phyloP scores from a whole-genome alignment of 2,113 vertebrate species.

The Tragelaphus strepsiceros region DNA sequence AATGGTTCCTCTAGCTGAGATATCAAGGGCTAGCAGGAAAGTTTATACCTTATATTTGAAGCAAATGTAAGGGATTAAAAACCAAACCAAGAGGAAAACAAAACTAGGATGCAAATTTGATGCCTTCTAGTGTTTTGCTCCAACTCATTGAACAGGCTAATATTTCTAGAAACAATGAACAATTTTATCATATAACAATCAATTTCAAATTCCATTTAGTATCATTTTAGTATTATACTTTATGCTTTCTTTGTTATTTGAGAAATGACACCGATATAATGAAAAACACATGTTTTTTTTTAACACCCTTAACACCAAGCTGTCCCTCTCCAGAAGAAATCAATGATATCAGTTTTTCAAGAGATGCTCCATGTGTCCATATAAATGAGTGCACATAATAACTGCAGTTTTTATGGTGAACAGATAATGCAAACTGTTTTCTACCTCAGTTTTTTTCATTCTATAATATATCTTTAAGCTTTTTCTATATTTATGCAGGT shows the following conservation, averaged over 20 bases:
- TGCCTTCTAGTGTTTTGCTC: not conserved
- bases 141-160: not conserved
- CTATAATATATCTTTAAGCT: not conserved
- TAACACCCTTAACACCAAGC: not conserved
- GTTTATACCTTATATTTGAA: not conserved
- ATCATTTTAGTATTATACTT: not conserved
- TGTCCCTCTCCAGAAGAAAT: not conserved
- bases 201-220: not conserved
- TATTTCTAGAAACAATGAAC: not conserved
- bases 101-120: not conserved
- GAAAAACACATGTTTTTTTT: not conserved
- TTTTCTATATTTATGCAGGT: not conserved
- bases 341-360: not conserved
- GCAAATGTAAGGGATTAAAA: not conserved
- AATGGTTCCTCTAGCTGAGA: not conserved
- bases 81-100: not conserved
- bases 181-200: not conserved
- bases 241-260: not conserved
- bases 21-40: not conserved
- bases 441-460: not conserved
- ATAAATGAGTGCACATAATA: not conserved
- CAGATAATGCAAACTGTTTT: not conserved
- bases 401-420: not conserved
- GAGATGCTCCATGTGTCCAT: not conserved
- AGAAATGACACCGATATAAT: not conserved